A percentile compares a stretch with the other conserved stretches of the same genome.
Evolutionary conservation across 2,888 invertebrate species (phyloP).

Genomic region (Stramonita haemastoma): DNA sequence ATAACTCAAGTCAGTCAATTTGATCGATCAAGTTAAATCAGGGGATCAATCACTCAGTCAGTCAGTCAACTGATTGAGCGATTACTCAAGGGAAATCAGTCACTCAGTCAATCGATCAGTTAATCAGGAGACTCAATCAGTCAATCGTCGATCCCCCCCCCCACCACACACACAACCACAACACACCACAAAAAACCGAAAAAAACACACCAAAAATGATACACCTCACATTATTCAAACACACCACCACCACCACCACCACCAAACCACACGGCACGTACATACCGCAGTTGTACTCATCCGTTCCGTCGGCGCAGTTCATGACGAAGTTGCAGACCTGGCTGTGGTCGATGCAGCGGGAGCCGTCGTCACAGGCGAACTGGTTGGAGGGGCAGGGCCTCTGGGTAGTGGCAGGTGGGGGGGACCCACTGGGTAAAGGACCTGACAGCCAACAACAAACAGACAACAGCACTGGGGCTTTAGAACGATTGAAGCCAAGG

Average conservation of each 20-base stretch:
- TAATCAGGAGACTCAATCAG: too few relatives aligned
- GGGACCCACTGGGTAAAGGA: conserved; percentile 56
- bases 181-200: background rate
- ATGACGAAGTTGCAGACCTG: conserved; percentile 69
- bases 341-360: conserved; percentile 58
- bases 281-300: conserved; percentile 70
- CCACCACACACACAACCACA: conserved; percentile 20
- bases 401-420: conserved; percentile 58
- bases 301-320: conserved; percentile 65
- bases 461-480: background rate
- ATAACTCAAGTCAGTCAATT: too few relatives aligned
- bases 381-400: conserved; percentile 60
- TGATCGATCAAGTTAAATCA: too few relatives aligned
- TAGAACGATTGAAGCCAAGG: too few relatives aligned
- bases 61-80: too few relatives aligned
- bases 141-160: background rate
- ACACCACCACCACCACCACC: too few relatives aligned
- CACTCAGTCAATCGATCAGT: too few relatives aligned
- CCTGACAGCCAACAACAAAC: conserved; percentile 35
- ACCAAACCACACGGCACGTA: too few relatives aligned
- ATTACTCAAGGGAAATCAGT: too few relatives aligned
- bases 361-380: conserved; percentile 56
- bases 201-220: background rate
- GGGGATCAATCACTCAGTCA: too few relatives aligned
- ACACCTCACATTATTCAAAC: too few relatives aligned